Evolutionary conservation across 2,113 vertebrate genomes (phyloP).

Genomic region (Leptobrachium leishanense): DNA sequence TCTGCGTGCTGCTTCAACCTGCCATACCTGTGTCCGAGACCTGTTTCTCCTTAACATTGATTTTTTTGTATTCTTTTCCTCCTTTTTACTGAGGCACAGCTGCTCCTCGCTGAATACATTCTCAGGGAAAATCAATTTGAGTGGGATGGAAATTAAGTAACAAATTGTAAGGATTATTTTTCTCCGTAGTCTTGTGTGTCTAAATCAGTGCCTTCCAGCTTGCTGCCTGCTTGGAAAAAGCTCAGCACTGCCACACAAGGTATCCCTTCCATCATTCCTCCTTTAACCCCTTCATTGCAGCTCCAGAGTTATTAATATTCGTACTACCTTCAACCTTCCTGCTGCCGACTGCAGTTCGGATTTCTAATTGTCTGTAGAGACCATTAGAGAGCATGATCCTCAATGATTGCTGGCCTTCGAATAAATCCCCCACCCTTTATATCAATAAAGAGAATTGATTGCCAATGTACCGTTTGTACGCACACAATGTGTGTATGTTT

Average conservation of each 20-base stretch:
- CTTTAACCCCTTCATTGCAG: constrained; percentile 10
- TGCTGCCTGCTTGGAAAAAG: background rate
- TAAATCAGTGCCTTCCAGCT: constrained; percentile 15
- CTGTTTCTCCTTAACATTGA: constrained; percentile 44
- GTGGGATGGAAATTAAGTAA: constrained; percentile 37
- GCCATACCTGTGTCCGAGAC: constrained; percentile 30
- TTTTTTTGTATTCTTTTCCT: constrained; percentile 16
- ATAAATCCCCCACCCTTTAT: background rate
- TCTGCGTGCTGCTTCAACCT: constrained; percentile 15
- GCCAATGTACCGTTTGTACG: too few species aligned
- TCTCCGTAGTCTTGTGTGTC: constrained; percentile 5
- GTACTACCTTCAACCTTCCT: background rate
- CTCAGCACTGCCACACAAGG: too few species aligned
- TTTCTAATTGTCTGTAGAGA: background rate
- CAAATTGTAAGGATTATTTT: constrained; percentile 44
- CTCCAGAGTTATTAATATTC: background rate
- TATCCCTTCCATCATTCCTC: background rate
- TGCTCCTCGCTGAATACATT: constrained; percentile 40
- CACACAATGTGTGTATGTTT: too few species aligned
- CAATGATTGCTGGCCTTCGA: background rate
- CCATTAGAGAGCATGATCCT: background rate
- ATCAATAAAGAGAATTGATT: background rate
- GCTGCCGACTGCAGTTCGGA: background rate
- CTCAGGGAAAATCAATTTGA: constrained; percentile 42
- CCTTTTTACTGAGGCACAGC: constrained; percentile 23